Conservation (phyloP, 2,113 vertebrate species). For the Sinocyclocheilus grahami region DNA sequence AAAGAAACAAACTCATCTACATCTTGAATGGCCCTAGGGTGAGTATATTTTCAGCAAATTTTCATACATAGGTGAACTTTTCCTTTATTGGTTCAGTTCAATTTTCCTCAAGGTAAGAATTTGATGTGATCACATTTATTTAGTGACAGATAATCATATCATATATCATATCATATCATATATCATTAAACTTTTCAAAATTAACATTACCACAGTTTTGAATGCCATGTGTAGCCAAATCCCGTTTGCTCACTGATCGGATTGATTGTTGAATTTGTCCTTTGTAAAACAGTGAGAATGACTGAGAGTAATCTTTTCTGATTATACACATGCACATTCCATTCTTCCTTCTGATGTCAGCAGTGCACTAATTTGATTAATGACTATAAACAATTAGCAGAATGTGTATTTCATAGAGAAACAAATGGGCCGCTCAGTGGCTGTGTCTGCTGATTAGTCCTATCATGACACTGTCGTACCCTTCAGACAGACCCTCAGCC, state of each 20-base stretch:
- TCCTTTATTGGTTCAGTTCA: too few relatives aligned
- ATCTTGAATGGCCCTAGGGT: neutral
- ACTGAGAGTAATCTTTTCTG: neutral
- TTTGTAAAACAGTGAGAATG: neutral
- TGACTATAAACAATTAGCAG: conserved; percentile 74
- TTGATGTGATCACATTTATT: neutral
- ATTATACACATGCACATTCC: neutral
- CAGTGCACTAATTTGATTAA: conserved; percentile 75
- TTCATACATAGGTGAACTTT: too few relatives aligned
- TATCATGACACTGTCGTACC: conserved; percentile 63
- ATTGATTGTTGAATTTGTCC: neutral
- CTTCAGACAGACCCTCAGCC: conserved; percentile 44
- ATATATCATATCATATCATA: too few relatives aligned
- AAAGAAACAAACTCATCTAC: neutral
- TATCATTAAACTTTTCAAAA: neutral
- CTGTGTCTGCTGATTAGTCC: conserved; percentile 71
- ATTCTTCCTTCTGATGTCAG: conserved; percentile 49
- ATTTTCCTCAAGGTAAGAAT: neutral
- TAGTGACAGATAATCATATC: neutral
- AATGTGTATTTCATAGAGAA: conserved; percentile 68
- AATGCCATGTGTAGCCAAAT: neutral
- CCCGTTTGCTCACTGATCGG: neutral
- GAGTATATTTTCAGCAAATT: too few relatives aligned
- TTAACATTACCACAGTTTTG: neutral
- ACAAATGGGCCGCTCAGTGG: conserved; percentile 69